A percentile compares a stretch with the other conserved stretches of the same genome.
Conservation (phyloP, 2,888 invertebrate species). For the Pachydiplax longipennis region DNA sequence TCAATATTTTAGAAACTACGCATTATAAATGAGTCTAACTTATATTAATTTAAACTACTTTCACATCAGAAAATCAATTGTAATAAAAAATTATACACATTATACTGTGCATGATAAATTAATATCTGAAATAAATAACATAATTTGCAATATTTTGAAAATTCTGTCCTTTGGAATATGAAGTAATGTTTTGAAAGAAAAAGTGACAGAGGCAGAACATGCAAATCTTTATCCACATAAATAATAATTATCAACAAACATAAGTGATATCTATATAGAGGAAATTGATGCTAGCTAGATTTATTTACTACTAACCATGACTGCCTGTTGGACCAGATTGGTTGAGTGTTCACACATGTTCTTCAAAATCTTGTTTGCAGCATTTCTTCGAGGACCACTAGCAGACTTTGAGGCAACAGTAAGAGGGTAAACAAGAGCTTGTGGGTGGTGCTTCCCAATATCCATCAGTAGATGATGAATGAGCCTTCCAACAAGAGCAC, state of each 20-base stretch:
- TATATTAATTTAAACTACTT: no score
- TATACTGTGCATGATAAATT: no score
- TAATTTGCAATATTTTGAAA: no score
- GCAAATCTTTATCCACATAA: background rate
- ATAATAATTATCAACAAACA: background rate
- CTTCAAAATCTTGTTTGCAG: slow-evolving; percentile 93
- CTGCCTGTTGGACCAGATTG: slow-evolving; percentile 91
- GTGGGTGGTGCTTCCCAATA: slow-evolving; percentile 97
- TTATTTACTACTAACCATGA: slow-evolving; percentile 73
- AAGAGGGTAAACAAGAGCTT: slow-evolving; percentile 95
- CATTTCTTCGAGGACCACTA: slow-evolving; percentile 81
- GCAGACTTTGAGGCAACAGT: slow-evolving; percentile 97
- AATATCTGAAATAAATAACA: no score
- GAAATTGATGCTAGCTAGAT: background rate
- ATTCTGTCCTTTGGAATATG: no score
- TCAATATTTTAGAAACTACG: no score
- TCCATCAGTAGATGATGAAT: slow-evolving; percentile 94
- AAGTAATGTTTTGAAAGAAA: no score
- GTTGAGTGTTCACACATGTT: slow-evolving; percentile 96
- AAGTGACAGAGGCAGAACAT: no score
- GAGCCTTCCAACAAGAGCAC: slow-evolving; percentile 85
- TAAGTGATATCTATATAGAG: background rate
- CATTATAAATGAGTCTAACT: no score
- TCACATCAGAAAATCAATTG: no score
- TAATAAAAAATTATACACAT: no score